phyloP scores from a whole-genome alignment of 2,888 invertebrate species.

The Empis livida region DNA sequence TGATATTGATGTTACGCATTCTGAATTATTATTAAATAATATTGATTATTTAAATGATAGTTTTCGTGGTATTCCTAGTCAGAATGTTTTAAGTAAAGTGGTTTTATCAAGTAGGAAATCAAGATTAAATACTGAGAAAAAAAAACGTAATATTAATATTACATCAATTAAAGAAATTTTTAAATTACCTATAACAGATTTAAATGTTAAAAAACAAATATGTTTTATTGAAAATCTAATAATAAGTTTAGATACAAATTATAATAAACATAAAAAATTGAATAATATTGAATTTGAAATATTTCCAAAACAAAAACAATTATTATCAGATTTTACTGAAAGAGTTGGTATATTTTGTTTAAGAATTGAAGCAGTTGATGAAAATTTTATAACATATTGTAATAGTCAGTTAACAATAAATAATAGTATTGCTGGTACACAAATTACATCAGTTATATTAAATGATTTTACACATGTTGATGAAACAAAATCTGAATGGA shows the following conservation, averaged over 20 bases:
- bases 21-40: too few species aligned
- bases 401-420: background rate
- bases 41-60: too few species aligned
- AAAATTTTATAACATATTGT: background rate
- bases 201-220: background rate
- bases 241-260: background rate
- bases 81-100: too few species aligned
- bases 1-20: too few species aligned
- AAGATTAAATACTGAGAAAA: too few species aligned
- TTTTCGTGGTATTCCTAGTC: too few species aligned
- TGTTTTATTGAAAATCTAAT: background rate
- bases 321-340: background rate
- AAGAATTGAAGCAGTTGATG: background rate
- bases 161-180: background rate
- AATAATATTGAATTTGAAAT: background rate
- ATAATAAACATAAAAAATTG: background rate
- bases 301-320: background rate
- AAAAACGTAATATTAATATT: too few species aligned
- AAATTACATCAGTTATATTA: background rate
- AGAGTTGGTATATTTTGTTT: background rate
- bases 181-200: background rate
- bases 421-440: background rate
- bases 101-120: too few species aligned
- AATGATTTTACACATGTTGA: background rate
- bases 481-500: background rate